Conservation (phyloP, 2,797 vertebrate genomes). For the Gallinago stenura region DNA sequence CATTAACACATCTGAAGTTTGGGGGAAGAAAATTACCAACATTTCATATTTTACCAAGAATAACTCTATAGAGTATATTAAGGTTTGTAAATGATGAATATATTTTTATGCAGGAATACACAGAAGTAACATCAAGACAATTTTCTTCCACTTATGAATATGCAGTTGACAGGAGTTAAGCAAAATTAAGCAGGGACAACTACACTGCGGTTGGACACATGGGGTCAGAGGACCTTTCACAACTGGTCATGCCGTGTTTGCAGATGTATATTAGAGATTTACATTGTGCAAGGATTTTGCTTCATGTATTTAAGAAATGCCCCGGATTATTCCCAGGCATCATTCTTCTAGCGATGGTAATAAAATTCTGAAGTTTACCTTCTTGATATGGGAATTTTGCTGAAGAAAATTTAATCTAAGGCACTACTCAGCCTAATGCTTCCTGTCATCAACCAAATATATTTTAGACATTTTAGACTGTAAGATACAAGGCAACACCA, state of each 20-base stretch:
- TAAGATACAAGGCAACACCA: background rate
- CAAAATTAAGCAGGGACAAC: background rate
- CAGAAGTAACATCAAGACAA: slow-evolving; percentile 2
- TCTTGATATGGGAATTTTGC: background rate
- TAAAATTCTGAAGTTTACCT: background rate
- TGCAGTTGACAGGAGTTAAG: background rate
- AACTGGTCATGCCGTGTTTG: background rate
- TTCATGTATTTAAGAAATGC: background rate
- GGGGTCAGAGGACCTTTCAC: background rate
- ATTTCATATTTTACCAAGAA: background rate
- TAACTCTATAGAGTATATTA: slow-evolving; percentile 1
- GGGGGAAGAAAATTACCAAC: background rate
- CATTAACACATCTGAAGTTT: background rate
- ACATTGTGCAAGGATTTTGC: background rate
- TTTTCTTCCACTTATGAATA: slow-evolving; percentile 1
- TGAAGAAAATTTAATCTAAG: background rate
- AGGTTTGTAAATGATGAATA: slow-evolving; percentile 1
- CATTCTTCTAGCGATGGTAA: background rate
- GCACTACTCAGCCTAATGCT: slow-evolving; percentile 2
- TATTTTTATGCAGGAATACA: slow-evolving; percentile 42
- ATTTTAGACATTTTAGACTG: background rate
- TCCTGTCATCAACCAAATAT: background rate
- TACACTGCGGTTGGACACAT: background rate
- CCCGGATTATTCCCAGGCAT: background rate
- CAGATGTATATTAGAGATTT: background rate